Evolutionary conservation across 2,888 invertebrate genomes (phyloP).

Genomic region (Proisotoma minuta): DNA sequence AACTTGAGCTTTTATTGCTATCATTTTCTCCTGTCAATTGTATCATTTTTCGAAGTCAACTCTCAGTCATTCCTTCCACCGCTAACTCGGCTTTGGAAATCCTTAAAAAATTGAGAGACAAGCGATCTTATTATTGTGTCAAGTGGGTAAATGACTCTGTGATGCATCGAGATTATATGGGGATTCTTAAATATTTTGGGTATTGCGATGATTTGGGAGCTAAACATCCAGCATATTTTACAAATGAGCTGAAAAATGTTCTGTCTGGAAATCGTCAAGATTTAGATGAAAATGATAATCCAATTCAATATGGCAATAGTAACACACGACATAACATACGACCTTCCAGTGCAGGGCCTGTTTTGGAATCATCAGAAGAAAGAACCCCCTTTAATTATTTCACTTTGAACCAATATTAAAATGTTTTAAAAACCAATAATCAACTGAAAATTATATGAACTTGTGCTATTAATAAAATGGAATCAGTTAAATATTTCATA

Average conservation of each 20-base stretch:
- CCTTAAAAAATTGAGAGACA: constrained; percentile 17
- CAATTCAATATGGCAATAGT: background rate
- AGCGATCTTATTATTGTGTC: constrained; percentile 15
- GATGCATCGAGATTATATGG: constrained; percentile 36
- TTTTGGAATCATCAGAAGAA: too few relatives aligned
- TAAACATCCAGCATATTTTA: constrained; percentile 7
- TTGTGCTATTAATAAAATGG: too few relatives aligned
- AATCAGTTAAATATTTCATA: too few relatives aligned
- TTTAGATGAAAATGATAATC: background rate
- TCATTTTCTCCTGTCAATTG: constrained; percentile 32
- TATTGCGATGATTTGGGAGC: constrained; percentile 30
- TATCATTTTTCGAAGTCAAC: constrained; percentile 28
- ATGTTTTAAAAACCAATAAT: too few relatives aligned
- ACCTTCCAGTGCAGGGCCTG: too few relatives aligned
- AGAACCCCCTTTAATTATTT: too few relatives aligned
- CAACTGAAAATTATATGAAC: too few relatives aligned
- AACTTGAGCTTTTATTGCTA: constrained; percentile 35
- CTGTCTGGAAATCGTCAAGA: background rate
- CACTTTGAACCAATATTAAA: too few relatives aligned
- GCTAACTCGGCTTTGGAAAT: constrained; percentile 12
- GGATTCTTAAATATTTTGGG: constrained; percentile 30
- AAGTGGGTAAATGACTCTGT: constrained; percentile 43
- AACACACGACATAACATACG: background rate
- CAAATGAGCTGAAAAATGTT: background rate
- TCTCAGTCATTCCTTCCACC: constrained; percentile 26